phyloP scores from a whole-genome alignment of 2,797 vertebrate species.

The Linurgus olivaceus region DNA sequence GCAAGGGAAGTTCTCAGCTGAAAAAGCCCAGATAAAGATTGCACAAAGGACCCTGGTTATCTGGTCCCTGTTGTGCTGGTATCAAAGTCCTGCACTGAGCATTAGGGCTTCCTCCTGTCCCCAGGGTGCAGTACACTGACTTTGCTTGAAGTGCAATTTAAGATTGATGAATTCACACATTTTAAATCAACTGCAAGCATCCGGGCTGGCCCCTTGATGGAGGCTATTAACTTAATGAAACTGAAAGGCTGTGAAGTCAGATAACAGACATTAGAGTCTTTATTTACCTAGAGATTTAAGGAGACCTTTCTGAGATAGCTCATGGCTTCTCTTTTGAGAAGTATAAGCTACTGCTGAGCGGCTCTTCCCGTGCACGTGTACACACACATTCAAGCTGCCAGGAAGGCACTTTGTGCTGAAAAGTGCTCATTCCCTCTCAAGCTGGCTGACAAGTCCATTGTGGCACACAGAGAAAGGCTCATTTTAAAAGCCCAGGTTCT shows the following conservation, averaged over 20 bases:
- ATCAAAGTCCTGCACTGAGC: background rate
- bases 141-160: slow-evolving; percentile 41
- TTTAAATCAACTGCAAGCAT: slow-evolving; percentile 59
- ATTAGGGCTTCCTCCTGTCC: background rate
- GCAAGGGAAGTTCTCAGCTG: background rate
- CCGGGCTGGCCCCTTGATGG: slow-evolving; percentile 16
- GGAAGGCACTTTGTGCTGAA: background rate
- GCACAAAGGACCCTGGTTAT: background rate
- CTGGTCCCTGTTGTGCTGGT: background rate
- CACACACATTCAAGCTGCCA: background rate
- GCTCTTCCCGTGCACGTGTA: background rate
- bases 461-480: background rate
- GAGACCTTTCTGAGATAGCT: slow-evolving; percentile 12
- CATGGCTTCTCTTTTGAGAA: background rate
- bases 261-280: slow-evolving; percentile 47
- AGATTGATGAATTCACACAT: slow-evolving; percentile 59
- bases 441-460: background rate
- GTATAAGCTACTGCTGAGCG: background rate
- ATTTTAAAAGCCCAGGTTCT: background rate
- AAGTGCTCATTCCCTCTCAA: background rate
- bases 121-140: background rate
- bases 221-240: slow-evolving; percentile 66
- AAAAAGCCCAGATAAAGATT: background rate
- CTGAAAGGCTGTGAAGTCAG: slow-evolving; percentile 59
- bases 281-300: slow-evolving; percentile 59